Conservation (phyloP, 2,888 invertebrate genomes). For the Phortica okadai region DNA sequence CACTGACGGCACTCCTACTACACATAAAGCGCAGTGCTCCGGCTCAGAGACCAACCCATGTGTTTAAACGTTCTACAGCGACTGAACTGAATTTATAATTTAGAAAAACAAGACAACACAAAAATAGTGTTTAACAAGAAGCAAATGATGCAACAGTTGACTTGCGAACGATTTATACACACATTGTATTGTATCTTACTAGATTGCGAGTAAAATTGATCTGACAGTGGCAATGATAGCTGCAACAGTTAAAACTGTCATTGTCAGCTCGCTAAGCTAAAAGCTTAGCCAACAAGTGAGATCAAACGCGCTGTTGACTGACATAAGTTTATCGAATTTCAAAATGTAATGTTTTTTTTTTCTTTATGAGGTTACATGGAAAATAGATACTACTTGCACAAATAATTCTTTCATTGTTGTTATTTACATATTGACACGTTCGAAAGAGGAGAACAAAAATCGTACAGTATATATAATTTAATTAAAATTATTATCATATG, state of each 20-base stretch:
- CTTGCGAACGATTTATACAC: background rate
- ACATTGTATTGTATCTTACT: background rate
- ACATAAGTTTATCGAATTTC: too few species aligned
- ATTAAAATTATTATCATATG: background rate
- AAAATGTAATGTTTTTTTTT: background rate
- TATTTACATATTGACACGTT: background rate
- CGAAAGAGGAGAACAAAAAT: background rate
- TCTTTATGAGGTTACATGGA: background rate
- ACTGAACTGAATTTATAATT: background rate
- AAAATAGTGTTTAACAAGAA: background rate
- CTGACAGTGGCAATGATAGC: constrained; percentile 14
- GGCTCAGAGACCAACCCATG: constrained; percentile 28
- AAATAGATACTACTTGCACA: too few species aligned
- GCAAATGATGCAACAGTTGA: constrained; percentile 27
- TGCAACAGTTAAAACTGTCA: background rate
- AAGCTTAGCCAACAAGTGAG: background rate
- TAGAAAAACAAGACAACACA: background rate
- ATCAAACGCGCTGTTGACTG: too few species aligned
- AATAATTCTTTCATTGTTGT: too few species aligned
- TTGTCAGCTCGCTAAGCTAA: background rate
- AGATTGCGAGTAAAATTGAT: background rate
- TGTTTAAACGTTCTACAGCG: constrained; percentile 3
- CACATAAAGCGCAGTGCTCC: constrained; percentile 5
- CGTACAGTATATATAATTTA: too few species aligned
- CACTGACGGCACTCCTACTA: constrained; percentile 23